A percentile compares a stretch with the other conserved stretches of the same genome.
Evolutionary conservation across 2,888 invertebrate genomes (phyloP).

Genomic region (Magallana nippona): DNA sequence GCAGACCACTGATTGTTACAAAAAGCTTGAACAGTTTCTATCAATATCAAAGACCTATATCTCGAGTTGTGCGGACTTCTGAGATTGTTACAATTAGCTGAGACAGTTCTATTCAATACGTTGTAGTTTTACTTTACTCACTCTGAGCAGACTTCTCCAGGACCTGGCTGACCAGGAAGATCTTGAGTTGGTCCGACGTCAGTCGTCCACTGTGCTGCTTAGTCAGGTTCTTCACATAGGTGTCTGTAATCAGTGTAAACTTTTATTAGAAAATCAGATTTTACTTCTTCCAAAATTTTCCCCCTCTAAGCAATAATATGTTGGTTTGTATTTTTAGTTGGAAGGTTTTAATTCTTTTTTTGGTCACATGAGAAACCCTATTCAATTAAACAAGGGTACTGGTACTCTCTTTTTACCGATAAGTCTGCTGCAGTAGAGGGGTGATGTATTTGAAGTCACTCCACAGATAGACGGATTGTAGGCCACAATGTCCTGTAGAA

Average conservation of each 20-base stretch:
- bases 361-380: too few species aligned
- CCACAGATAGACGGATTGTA: constrained; percentile 74
- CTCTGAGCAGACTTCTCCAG: constrained; percentile 64
- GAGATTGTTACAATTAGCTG: too few species aligned
- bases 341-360: too few species aligned
- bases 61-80: too few species aligned
- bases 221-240: constrained; percentile 66
- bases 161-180: constrained; percentile 69
- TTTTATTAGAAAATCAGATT: not conserved
- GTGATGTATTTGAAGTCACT: constrained; percentile 58
- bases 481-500: constrained; percentile 75
- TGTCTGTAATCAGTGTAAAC: constrained; percentile 54
- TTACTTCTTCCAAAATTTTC: not conserved
- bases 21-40: too few species aligned
- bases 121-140: constrained; percentile 40
- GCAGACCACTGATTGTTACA: too few species aligned
- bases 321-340: too few species aligned
- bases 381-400: too few species aligned
- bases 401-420: constrained; percentile 62
- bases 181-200: constrained; percentile 69
- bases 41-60: too few species aligned
- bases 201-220: constrained; percentile 70
- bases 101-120: too few species aligned
- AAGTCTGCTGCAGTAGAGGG: constrained; percentile 56
- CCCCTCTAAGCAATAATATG: too few species aligned